Evolutionary conservation across 2,797 vertebrate species (phyloP).

Genomic region (Muscicapa striata): DNA sequence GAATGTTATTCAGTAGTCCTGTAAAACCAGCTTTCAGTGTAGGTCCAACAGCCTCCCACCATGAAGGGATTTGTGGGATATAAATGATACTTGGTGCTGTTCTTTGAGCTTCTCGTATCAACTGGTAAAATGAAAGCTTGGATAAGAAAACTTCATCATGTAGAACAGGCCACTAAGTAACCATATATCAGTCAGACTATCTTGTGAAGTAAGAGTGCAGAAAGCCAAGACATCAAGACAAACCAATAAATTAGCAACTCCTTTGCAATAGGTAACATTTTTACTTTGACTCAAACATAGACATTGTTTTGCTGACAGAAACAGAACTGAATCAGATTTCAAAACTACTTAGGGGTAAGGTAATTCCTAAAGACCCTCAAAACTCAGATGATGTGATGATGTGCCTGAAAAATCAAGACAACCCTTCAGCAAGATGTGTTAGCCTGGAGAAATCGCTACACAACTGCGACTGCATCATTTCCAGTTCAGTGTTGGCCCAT

Average conservation of each 20-base stretch:
- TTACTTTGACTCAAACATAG: not conserved
- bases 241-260: not conserved
- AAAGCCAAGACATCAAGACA: not conserved
- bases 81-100: slow-evolving; percentile 93
- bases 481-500: not conserved
- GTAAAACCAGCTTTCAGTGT: slow-evolving; percentile 89
- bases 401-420: not conserved
- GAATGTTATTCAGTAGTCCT: slow-evolving; percentile 87
- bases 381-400: not conserved
- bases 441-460: not conserved
- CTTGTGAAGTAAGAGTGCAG: not conserved
- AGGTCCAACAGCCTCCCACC: slow-evolving; percentile 90
- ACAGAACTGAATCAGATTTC: not conserved
- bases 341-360: not conserved
- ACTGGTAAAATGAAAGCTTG: slow-evolving; percentile 70
- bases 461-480: not conserved
- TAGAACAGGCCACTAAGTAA: not conserved
- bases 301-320: not conserved
- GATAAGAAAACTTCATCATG: not conserved
- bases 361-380: not conserved
- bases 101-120: slow-evolving; percentile 90
- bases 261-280: not conserved
- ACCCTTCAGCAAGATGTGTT: not conserved
- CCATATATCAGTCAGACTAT: rapidly evolving
- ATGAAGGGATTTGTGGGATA: slow-evolving; percentile 88